phyloP scores from a whole-genome alignment of 1,140 invertebrate genomes.

The Pinna nobilis region DNA sequence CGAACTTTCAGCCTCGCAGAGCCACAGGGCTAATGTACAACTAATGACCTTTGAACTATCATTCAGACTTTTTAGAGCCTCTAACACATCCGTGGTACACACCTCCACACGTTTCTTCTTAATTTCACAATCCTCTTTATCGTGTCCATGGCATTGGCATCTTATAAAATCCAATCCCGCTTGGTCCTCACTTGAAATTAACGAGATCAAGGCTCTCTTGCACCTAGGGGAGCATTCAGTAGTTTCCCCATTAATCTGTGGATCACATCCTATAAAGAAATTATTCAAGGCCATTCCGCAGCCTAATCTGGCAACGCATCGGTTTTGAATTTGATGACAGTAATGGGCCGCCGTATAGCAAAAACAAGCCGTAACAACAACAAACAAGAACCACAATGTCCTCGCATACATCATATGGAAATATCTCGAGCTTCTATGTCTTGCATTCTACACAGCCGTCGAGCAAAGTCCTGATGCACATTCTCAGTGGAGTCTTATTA shows the following conservation, averaged over 20 bases:
- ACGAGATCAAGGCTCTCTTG: conserved; percentile 60
- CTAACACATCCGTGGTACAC: conserved; percentile 55
- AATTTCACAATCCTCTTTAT: conserved; percentile 50
- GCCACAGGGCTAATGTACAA: conserved; percentile 60
- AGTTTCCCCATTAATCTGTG: conserved; percentile 35
- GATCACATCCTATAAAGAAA: conserved; percentile 52
- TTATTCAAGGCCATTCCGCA: conserved; percentile 62
- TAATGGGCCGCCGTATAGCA: no score
- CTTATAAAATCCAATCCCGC: conserved; percentile 61
- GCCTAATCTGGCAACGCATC: conserved; percentile 47
- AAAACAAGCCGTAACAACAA: no score
- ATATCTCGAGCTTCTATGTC: no score
- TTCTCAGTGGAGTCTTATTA: no score
- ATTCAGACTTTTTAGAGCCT: conserved; percentile 46
- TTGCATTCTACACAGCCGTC: no score
- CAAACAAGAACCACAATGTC: no score
- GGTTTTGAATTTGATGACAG: conserved; percentile 12
- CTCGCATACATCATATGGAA: no score
- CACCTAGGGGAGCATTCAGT: conserved; percentile 53
- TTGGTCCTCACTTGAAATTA: conserved; percentile 59
- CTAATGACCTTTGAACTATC: conserved; percentile 46
- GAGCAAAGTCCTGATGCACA: no score
- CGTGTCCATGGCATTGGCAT: conserved; percentile 60
- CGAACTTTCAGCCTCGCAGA: conserved; percentile 69
- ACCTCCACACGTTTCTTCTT: conserved; percentile 55